Base-by-base conservation (phyloP, 2,113 vertebrate genomes). In the Tautogolabrus adspersus region DNA sequence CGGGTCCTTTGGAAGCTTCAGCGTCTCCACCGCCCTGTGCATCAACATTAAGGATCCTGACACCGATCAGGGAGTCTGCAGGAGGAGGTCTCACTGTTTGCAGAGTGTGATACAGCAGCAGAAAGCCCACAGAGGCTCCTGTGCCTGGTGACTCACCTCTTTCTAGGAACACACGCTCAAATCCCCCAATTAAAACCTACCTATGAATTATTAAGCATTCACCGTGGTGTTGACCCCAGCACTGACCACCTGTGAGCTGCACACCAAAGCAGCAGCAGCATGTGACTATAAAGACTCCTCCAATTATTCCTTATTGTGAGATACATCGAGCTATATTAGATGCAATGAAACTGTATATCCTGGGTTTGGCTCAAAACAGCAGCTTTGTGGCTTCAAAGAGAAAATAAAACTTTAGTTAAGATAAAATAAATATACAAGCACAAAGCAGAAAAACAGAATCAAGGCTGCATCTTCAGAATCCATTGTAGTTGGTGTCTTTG, bases 141-240 rank as follows among this genome's bases (percentile, higher is more conserved):
- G 71, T 60, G 26, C 71, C 10, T 15, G 62, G 44, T 85, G 79
- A 86, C 79, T 87, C 82, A 80, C 37, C 62, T 8, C n/a, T 67
- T 60, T 55, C 77, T 57, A 60, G 59, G 82, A 67, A 85, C 51
- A 58, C 71, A 51, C 49, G 8, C 75, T 70, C 63, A 47, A 55
- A 60, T 56, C 75, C 40, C 55, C 80, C 72, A 80, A 82, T 83
- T 84, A 88, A 89, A 84, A 75, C 12, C n/a, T 72, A 77, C 52
- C 37, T 19, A 72, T 89, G 86, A 91, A 89, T 92, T 81, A 89
- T 88, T 88, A 77, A 88, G 74, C 61, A 23, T n/a, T 47, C 63
- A 62, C 70, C 21, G 81, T 51, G 75, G 62, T 6, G 67, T 26
- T 83, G 88, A 88, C 68, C 83, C 55, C 42, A 22, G 38, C 11